A percentile compares a stretch with the other conserved stretches of the same genome.
These are phyloP conservation scores for Rana temporaria DNA, from an alignment of 2,113 vertebrate genomes.

Conservation along the genomic window DNA sequence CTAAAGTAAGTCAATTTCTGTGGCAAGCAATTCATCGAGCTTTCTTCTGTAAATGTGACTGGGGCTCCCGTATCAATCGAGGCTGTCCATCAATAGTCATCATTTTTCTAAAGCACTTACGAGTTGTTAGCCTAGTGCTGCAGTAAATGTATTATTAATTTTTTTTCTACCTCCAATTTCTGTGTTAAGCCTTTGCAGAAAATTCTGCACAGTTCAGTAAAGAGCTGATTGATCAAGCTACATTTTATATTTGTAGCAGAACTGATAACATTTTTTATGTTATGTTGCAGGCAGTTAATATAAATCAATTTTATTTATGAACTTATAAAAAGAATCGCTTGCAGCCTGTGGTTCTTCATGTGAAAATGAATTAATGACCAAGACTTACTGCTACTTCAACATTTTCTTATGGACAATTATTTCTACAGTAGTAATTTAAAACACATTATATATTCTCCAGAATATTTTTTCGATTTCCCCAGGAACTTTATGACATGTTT, in stretches of 20 bases:
- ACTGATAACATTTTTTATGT: slow-evolving; percentile 66
- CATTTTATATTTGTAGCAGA: slow-evolving; percentile 67
- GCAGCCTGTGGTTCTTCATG: slow-evolving; percentile 61
- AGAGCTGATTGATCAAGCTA: slow-evolving; percentile 72
- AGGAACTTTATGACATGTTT: neutral
- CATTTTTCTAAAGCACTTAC: slow-evolving; percentile 71
- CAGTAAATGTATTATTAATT: slow-evolving; percentile 76
- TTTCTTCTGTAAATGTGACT: slow-evolving; percentile 23
- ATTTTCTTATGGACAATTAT: slow-evolving; percentile 71
- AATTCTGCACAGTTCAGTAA: slow-evolving; percentile 64
- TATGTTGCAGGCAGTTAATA: slow-evolving; percentile 64
- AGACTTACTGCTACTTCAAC: slow-evolving; percentile 66
- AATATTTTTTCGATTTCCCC: slow-evolving; percentile 10
- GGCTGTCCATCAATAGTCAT: slow-evolving; percentile 55
- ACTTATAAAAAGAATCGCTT: slow-evolving; percentile 69
- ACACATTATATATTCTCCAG: slow-evolving; percentile 56
- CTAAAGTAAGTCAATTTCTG: slow-evolving; percentile 24
- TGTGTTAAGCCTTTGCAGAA: slow-evolving; percentile 64
- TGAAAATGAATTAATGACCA: slow-evolving; percentile 62
- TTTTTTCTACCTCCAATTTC: slow-evolving; percentile 64
- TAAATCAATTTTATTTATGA: slow-evolving; percentile 74
- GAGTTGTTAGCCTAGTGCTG: slow-evolving; percentile 70
- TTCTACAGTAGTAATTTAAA: slow-evolving; percentile 35
- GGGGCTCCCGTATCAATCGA: slow-evolving; percentile 29
- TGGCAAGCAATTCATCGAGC: slow-evolving; percentile 21